A percentile compares a stretch with the other conserved stretches of the same genome.
These are phyloP conservation scores for Onchidella celtica DNA, from an alignment of 2,888 invertebrate species.

Conservation along the genomic window DNA sequence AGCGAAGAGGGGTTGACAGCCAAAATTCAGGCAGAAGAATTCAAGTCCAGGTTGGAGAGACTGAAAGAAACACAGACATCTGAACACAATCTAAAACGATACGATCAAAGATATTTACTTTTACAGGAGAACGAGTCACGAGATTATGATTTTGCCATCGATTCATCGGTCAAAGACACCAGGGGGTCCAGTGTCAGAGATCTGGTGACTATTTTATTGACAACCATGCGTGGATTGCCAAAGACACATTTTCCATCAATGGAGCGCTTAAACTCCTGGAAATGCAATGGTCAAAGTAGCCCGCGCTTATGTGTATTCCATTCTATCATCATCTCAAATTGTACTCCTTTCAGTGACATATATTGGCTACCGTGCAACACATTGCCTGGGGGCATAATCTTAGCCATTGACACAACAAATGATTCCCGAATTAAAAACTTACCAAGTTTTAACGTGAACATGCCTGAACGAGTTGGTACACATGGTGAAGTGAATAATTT, in stretches of 20 bases:
- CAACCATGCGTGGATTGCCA: slow-evolving; percentile 15
- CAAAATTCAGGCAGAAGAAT: slow-evolving; percentile 55
- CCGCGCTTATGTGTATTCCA: slow-evolving; percentile 45
- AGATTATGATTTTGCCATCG: neutral
- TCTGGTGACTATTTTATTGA: neutral
- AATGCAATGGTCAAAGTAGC: slow-evolving; percentile 36
- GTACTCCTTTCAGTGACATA: slow-evolving; percentile 55
- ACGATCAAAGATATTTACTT: too few species aligned
- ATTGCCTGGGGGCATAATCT: neutral
- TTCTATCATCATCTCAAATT: slow-evolving; percentile 49
- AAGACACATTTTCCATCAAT: neutral
- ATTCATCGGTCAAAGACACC: neutral
- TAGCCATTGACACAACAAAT: neutral
- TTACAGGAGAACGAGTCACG: too few species aligned
- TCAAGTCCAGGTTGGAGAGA: slow-evolving; percentile 43
- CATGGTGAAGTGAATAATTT: too few species aligned
- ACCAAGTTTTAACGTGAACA: neutral
- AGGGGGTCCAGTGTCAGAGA: neutral
- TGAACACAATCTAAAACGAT: neutral
- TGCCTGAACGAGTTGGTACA: neutral
- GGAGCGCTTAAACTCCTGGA: neutral
- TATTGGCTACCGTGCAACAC: slow-evolving; percentile 52
- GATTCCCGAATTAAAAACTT: neutral
- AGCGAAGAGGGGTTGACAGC: slow-evolving; percentile 62
- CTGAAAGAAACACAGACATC: neutral